Evolutionary conservation across 2,797 vertebrate species (phyloP), one percentile per base, ranked within the genome.

Genomic region (Cottoperca gobio): DNA sequence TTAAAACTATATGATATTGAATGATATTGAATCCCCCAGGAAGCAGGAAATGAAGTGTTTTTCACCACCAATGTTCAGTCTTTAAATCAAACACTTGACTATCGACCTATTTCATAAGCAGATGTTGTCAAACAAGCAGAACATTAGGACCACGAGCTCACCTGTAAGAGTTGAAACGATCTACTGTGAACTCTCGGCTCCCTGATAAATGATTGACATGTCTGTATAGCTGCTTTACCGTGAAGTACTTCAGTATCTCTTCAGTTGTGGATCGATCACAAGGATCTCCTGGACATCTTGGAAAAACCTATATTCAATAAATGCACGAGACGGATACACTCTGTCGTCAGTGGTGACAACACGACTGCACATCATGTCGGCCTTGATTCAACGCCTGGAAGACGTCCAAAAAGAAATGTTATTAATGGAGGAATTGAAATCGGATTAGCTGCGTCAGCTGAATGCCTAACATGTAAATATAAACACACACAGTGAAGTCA

Each of bases 381-480:
- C 11, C 14, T 65, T 46, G 5, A 55, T 70, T 43, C 2, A 67
- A 28, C 23, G 31, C 6, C 5, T 40, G 17, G 37, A 73, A 26
- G 13, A 19, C 3, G n/a, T 71, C 45, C 46, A 63, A 48, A 23
- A 53, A 39, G 21, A 42, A 67, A 54, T 59, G 17, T 61, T 45
- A 50, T 59, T 39, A 42, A 73, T 66, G 21, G 63, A 11, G 26
- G 31, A 67, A 74, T 74, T 55, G 40, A 46, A 23, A 16, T 50
- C 33, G 24, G 54, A 72, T 63, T 48, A n/a, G 8, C 35, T 26
- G 42, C 12, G 53, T 53, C 57, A 49, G 45, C 33, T 43, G n/a
- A 43, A 65, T n/a, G 50, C 19, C 31, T 39, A 6, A 13, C 57
- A 45, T 66, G 23, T 67, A 45, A 80, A 63, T 50, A n/a, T 26